A percentile compares a stretch with the other conserved stretches of the same genome.
These are phyloP conservation scores for Empidonax traillii DNA, from an alignment of 2,113 vertebrate species.

Conservation along the genomic window DNA sequence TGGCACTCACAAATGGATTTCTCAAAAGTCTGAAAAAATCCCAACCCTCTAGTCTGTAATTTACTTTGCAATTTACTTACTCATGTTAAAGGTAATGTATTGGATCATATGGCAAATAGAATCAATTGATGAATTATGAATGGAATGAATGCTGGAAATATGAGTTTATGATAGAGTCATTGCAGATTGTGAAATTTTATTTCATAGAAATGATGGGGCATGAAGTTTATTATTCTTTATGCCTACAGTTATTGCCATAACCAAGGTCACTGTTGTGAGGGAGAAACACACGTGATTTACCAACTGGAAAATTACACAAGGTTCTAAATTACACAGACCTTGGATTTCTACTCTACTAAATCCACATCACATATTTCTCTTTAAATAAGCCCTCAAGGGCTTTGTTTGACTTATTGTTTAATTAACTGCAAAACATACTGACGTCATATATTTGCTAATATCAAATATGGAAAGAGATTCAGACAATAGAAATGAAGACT, in stretches of 20 bases:
- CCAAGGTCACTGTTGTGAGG: not conserved
- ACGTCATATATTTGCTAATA: not conserved
- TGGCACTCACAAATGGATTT: not conserved
- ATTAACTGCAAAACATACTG: not conserved
- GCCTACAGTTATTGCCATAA: not conserved
- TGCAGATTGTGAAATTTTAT: not conserved
- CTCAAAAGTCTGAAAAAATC: not conserved
- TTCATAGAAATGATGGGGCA: not conserved
- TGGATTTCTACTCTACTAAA: conserved; percentile 9
- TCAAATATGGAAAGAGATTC: not conserved
- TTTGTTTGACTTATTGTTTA: not conserved
- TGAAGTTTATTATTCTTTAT: not conserved
- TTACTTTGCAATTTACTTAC: not conserved
- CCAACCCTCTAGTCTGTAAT: not conserved
- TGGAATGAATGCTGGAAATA: not conserved
- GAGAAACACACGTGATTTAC: not conserved
- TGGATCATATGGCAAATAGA: not conserved
- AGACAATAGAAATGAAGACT: not conserved
- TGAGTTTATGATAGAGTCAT: not conserved
- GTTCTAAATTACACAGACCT: conserved; percentile 44
- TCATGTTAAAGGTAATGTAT: not conserved
- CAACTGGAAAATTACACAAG: conserved; percentile 35
- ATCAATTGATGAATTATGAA: not conserved
- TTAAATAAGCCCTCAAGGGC: conserved; percentile 11
- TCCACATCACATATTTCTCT: not conserved